Evolutionary conservation across 1,140 invertebrate genomes (phyloP).

Genomic region (Drosophila ficusphila): DNA sequence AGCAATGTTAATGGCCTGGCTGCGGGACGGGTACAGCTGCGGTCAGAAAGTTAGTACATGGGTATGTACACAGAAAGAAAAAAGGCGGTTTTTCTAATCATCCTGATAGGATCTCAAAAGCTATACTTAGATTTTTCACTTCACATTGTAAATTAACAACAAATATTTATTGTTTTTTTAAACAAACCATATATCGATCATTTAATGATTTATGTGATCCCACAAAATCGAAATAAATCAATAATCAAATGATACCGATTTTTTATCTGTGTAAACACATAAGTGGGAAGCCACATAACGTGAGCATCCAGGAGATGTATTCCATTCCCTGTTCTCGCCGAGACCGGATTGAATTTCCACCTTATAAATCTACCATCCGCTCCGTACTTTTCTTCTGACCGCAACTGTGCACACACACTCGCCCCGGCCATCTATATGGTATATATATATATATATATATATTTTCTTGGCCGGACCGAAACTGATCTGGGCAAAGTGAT

Average conservation of each 20-base stretch:
- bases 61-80: not conserved
- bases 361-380: conserved; percentile 39
- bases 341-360: conserved; percentile 40
- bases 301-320: conserved; percentile 34
- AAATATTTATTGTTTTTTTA: too few species aligned
- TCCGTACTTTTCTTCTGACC: conserved; percentile 44
- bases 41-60: conserved; percentile 23
- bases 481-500: conserved; percentile 57
- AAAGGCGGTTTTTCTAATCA: too few species aligned
- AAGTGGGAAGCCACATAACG: conserved; percentile 38
- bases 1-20: conserved; percentile 77
- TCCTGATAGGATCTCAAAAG: too few species aligned
- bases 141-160: too few species aligned
- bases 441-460: conserved; percentile 1
- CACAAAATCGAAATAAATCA: too few species aligned
- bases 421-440: not conserved
- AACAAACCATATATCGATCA: too few species aligned
- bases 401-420: conserved; percentile 38
- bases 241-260: not conserved
- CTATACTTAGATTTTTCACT: too few species aligned
- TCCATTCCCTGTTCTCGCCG: conserved; percentile 27
- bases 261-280: not conserved
- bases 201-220: too few species aligned
- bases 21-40: conserved; percentile 60
- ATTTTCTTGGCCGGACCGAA: conserved; percentile 33